Percentiles rank a stretch among this genome's conserved stretches.
These are phyloP conservation scores for Catalaphyllia jardinei DNA, from an alignment of 64 coral and sea anemone species.

Conservation along the genomic window DNA sequence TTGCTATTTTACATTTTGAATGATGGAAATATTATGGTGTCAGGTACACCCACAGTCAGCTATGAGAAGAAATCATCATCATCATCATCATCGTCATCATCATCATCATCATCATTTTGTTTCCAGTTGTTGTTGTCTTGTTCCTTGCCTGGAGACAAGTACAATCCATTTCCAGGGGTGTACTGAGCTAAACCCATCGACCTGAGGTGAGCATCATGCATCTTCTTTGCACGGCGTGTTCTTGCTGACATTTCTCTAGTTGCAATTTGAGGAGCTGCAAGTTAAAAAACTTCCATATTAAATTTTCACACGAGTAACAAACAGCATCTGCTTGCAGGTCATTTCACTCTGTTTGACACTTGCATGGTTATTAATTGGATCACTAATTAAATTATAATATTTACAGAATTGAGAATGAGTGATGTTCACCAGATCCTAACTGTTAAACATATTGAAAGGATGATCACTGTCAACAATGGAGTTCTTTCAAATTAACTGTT, in stretches of 20 bases:
- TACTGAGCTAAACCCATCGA: slow-evolving; percentile 69
- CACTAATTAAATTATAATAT: too few species aligned
- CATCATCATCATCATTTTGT: slow-evolving; percentile 33
- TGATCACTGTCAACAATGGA: too few species aligned
- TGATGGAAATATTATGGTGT: neutral
- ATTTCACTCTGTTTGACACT: too few species aligned
- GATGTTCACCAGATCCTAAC: too few species aligned
- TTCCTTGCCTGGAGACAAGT: neutral
- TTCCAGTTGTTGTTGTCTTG: slow-evolving; percentile 11
- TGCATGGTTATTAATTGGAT: too few species aligned
- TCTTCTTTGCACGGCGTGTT: slow-evolving; percentile 70
- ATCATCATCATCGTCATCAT: slow-evolving; percentile 16
- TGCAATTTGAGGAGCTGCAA: slow-evolving; percentile 65
- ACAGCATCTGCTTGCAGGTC: too few species aligned
- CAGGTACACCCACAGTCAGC: neutral
- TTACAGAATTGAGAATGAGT: too few species aligned
- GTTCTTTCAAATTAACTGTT: too few species aligned
- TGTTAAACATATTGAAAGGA: too few species aligned
- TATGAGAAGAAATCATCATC: slow-evolving; percentile 10
- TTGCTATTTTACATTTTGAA: too few species aligned
- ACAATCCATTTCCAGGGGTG: slow-evolving; percentile 34
- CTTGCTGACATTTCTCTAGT: slow-evolving; percentile 74
- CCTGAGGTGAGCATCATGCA: slow-evolving; percentile 69
- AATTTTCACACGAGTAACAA: too few species aligned
- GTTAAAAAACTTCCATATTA: neutral